Conservation (phyloP, 1,140 invertebrate species). For the Teleopsis dalmanni region DNA sequence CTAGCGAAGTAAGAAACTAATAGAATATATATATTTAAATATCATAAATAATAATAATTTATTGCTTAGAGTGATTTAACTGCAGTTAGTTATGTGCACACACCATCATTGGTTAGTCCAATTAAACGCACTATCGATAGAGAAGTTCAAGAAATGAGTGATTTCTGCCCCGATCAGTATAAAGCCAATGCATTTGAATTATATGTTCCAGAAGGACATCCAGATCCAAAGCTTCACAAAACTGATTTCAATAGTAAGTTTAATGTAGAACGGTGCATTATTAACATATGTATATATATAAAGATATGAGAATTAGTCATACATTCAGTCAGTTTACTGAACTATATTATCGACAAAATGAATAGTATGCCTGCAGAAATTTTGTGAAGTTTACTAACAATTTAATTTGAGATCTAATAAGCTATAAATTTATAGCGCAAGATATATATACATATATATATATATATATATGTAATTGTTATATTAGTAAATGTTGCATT, state of each 20-base stretch:
- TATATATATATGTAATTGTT: too few species aligned
- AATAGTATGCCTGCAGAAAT: too few species aligned
- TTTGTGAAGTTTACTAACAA: too few species aligned
- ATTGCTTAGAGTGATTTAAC: conserved; percentile 3
- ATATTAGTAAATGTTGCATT: too few species aligned
- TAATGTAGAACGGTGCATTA: too few species aligned
- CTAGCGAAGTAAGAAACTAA: conserved; percentile 21
- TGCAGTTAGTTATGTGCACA: conserved; percentile 24
- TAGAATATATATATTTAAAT: background rate
- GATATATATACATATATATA: too few species aligned
- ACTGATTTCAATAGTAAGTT: conserved; percentile 27
- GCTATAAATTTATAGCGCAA: too few species aligned
- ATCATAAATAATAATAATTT: background rate
- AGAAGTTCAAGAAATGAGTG: conserved; percentile 29
- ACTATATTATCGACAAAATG: too few species aligned
- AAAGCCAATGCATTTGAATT: conserved; percentile 41
- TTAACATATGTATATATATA: too few species aligned
- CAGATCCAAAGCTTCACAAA: conserved; percentile 32
- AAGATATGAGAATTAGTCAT: too few species aligned
- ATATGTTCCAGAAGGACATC: conserved; percentile 38
- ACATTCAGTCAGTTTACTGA: too few species aligned
- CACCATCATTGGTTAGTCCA: conserved; percentile 26
- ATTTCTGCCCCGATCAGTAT: conserved; percentile 37
- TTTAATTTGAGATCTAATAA: too few species aligned
- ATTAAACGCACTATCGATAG: conserved; percentile 29